Evolutionary conservation across 2,888 invertebrate species (phyloP).

Genomic region (Cheiracanthium punctorium): DNA sequence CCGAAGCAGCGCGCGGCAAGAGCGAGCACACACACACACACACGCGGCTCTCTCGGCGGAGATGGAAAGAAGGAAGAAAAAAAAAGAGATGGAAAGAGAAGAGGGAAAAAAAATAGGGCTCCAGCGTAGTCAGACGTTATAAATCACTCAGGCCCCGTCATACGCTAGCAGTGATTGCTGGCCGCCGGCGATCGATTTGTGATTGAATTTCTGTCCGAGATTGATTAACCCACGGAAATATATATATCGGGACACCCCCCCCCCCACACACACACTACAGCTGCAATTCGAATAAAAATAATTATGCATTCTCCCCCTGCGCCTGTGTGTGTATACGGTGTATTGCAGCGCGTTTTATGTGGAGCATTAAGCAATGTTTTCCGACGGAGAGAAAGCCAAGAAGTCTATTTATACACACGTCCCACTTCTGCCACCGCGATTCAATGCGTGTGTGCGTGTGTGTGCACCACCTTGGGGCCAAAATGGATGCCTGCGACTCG

Average conservation of each 20-base stretch:
- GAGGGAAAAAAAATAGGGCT: slow-evolving; percentile 14
- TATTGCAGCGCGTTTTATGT: background rate
- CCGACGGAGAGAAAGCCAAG: slow-evolving; percentile 11
- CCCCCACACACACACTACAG: no score
- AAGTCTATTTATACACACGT: slow-evolving; percentile 40
- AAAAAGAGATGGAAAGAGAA: slow-evolving; percentile 1
- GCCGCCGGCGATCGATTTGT: slow-evolving; percentile 60
- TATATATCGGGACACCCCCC: slow-evolving; percentile 43
- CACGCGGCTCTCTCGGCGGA: background rate
- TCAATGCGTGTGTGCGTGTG: background rate
- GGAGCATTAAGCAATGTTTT: slow-evolving; percentile 24
- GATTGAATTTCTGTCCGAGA: slow-evolving; percentile 68
- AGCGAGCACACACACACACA: no score
- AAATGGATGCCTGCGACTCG: slow-evolving; percentile 15
- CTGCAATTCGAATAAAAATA: slow-evolving; percentile 50
- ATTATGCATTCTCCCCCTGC: slow-evolving; percentile 51
- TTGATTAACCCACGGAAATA: slow-evolving; percentile 70
- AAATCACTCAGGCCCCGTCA: slow-evolving; percentile 70
- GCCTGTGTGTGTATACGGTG: no score
- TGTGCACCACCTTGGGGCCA: slow-evolving; percentile 23
- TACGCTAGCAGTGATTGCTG: slow-evolving; percentile 62
- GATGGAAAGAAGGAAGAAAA: slow-evolving; percentile 19
- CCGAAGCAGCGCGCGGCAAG: slow-evolving; percentile 17
- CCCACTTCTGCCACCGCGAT: slow-evolving; percentile 3
- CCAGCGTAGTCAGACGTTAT: slow-evolving; percentile 45